Percentiles rank a stretch among this genome's conserved stretches.
phyloP scores from a whole-genome alignment of 1,140 invertebrate genomes.

The Gryon sp. region DNA sequence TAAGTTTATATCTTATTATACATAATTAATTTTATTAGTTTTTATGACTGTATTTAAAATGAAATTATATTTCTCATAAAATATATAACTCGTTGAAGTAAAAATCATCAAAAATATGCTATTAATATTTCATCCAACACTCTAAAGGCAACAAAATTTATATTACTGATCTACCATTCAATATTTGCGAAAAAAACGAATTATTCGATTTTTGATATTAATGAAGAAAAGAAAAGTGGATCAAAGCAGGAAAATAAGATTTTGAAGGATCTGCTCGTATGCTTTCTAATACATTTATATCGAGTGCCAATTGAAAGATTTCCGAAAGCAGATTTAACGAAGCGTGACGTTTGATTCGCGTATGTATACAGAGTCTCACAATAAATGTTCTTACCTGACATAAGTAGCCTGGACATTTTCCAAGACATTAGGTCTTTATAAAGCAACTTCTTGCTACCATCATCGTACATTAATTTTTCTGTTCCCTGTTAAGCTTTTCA shows the following conservation, averaged over 20 bases:
- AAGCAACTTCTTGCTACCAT: constrained; percentile 40
- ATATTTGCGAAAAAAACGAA: constrained; percentile 5
- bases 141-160: too few relatives aligned
- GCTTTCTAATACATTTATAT: too few relatives aligned
- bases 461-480: constrained; percentile 21
- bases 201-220: neutral
- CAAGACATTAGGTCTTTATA: constrained; percentile 68
- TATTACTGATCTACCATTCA: too few relatives aligned
- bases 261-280: neutral
- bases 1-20: too few relatives aligned
- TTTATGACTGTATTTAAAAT: too few relatives aligned
- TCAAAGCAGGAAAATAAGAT: constrained; percentile 10
- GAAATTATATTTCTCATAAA: too few relatives aligned
- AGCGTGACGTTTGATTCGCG: constrained; percentile 26
- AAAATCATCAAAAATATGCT: too few relatives aligned
- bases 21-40: too few relatives aligned
- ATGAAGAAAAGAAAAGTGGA: constrained; percentile 29
- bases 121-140: too few relatives aligned
- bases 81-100: too few relatives aligned
- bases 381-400: constrained; percentile 15
- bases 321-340: constrained; percentile 42
- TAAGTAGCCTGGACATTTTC: constrained; percentile 71
- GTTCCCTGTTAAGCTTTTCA: neutral
- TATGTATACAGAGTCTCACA: neutral
- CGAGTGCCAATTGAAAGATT: constrained; percentile 19